These are phyloP conservation scores for Apostichopus japonicus DNA, from an alignment of 35 echinoderm and acorn worm species.

Conservation along the genomic window DNA sequence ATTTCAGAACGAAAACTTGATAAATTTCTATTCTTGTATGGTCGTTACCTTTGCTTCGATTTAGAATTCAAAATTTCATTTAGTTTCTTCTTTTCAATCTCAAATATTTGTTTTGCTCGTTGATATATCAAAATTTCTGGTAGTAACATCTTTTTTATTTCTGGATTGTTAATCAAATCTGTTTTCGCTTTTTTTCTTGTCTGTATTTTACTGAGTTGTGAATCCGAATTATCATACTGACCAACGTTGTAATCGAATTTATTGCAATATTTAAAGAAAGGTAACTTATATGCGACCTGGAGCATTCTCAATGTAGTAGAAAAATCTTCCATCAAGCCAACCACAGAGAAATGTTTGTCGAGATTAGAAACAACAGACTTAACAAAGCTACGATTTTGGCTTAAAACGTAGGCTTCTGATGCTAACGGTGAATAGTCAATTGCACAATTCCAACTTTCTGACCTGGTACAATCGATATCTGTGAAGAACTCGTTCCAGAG, in stretches of 20 bases:
- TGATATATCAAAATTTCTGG: slow-evolving; percentile 29
- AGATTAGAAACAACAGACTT: slow-evolving; percentile 28
- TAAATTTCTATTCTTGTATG: neutral
- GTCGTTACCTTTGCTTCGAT: neutral
- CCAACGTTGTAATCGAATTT: slow-evolving; percentile 43
- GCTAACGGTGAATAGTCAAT: neutral
- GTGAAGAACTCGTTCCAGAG: slow-evolving; percentile 54
- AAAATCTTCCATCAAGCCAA: slow-evolving; percentile 39
- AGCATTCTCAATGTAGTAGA: slow-evolving; percentile 21
- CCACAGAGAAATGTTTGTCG: slow-evolving; percentile 53
- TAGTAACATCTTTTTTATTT: neutral
- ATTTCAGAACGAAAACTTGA: too few species aligned
- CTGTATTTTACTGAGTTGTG: neutral
- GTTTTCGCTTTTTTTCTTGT: neutral
- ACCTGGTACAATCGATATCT: slow-evolving; percentile 2
- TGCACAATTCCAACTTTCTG: neutral
- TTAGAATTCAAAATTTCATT: neutral
- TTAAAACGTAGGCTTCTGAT: slow-evolving; percentile 7
- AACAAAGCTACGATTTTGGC: slow-evolving; percentile 9
- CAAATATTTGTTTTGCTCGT: slow-evolving; percentile 40
- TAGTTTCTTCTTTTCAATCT: neutral
- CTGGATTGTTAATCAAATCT: neutral
- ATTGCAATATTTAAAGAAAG: slow-evolving; percentile 22
- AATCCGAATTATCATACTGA: neutral
- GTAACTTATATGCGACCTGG: slow-evolving; percentile 2